Conservation (phyloP, 2,113 vertebrate species). For the Chionis minor region DNA sequence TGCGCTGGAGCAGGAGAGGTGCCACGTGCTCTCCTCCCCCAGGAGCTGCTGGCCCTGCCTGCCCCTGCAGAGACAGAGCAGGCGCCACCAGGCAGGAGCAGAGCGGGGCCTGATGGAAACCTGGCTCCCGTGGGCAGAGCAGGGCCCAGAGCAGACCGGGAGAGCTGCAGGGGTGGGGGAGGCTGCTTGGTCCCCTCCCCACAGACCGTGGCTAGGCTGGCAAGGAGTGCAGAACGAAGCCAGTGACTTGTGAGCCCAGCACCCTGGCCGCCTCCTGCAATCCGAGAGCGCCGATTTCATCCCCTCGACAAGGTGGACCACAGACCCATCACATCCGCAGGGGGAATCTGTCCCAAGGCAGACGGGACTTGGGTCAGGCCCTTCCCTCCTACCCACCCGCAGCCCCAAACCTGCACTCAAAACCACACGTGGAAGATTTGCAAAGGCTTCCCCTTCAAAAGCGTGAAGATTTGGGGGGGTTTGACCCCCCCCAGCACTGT, state of each 20-base stretch:
- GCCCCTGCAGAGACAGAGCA: not conserved
- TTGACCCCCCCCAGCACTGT: rapidly evolving
- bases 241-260: not conserved
- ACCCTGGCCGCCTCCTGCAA: not conserved
- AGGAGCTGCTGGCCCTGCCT: not conserved
- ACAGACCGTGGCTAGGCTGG: rapidly evolving
- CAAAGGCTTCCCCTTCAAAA: not conserved
- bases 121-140: rapidly evolving
- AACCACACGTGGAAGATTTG: rapidly evolving
- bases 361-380: not conserved
- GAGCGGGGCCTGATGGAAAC: not conserved
- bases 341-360: not conserved
- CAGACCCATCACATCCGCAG: not conserved
- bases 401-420: not conserved
- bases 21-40: rapidly evolving
- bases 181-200: not conserved
- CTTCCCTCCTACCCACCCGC: not conserved
- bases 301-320: not conserved
- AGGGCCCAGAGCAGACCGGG: too few species aligned
- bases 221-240: not conserved
- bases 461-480: rapidly evolving
- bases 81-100: not conserved
- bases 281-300: not conserved
- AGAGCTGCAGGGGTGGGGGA: not conserved
- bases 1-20: not conserved